Base-by-base conservation (phyloP, 2,113 vertebrate genomes). In the Archilochus colubris region DNA sequence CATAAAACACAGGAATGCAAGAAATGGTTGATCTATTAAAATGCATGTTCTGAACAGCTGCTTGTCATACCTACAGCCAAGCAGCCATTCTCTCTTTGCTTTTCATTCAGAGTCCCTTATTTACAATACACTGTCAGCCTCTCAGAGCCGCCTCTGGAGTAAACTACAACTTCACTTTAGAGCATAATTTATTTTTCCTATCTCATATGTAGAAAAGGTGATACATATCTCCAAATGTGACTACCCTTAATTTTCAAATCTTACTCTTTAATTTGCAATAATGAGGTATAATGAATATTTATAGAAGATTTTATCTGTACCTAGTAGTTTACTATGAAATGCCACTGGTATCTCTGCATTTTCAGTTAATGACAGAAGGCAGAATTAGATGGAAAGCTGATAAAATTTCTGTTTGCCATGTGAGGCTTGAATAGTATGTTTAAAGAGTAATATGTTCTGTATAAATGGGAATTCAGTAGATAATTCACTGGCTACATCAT, bases 221-320 rank as follows among this genome's bases (percentile, higher is more conserved):
- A 95, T 96, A 54, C 80, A 83, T 70, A 66, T 92, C 88, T 91
- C 85, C 58, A 82, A 96, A 91, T 86, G 77, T 70, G 61, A 78
- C 61, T 84, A 79, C 69, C 38, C 80, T 97, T 97, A 92, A 95
- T 97, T 97, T 96, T 51, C 95, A 97, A 96, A 86, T 94, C 91
- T 93, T 88, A 46, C 89, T 96, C 80, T 94, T 97, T 98, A 97
- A 94, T 97, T 97, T 93, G 28, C 87, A 95, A 93, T 97, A 97
- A 97, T 97, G 94, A 97, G 73, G 46, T 88, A 7, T 96, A 97
- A 98, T 98, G 95, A 97, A 98, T 98, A 98, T 98, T 98, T 96
- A 97, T 97, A 94, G 96, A 67, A 94, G 92, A 94, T 94, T 95
- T 97, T 98, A 97, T 97, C 96, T 94, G 82, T 82, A 95, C 63